Base-by-base conservation (phyloP, 2,797 vertebrate genomes). In the Platalea minor region DNA sequence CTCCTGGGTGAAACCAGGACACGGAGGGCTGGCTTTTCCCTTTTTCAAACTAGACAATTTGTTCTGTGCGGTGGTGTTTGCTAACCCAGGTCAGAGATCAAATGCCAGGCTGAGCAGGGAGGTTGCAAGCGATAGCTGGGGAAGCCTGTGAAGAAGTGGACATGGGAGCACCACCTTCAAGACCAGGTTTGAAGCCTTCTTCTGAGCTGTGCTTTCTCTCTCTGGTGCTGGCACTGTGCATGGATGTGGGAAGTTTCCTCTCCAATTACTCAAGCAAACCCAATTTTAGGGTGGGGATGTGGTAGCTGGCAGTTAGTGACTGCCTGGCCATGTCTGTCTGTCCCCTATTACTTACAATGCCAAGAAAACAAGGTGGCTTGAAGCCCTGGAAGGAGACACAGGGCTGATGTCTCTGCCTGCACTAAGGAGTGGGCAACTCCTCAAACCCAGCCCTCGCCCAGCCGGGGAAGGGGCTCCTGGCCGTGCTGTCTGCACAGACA, bases 271-370 rank as follows among this genome's bases (percentile, higher is more conserved):
- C 4, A 8, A 41, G 63, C 77, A 78, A 57, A 29, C n/a, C 6
- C 33, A 19, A 23, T 20, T 18, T 72, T 74, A 17, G 17, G 37
- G 3, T 17, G 5, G 7, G 4, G 11, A 1, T 0, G 25, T 46
- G 51, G 51, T 16, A 37, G 24, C 31, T 67, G 61, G 37, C 20
- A 48, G 0, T 61, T 1, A 33, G 23, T 13, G 79, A 24, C 31
- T 51, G 65, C 50, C 53, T 1, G 4, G 64, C 19, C 53, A 2
- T 4, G 50, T 3, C 11, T 45, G 29, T 29, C 73, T 57, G 39
- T 64, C 25, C 7, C 0, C 0, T 1, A 3, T 46, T 7, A 26
- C 6, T 31, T 28, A 21, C 18, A 16, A 29, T 6, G 41, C 63
- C 31, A 11, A 11, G 31, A 23, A 23, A 39, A 19, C 0, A 7